phyloP scores from a whole-genome alignment of 2,888 invertebrate species.

The Drosophila limbata region DNA sequence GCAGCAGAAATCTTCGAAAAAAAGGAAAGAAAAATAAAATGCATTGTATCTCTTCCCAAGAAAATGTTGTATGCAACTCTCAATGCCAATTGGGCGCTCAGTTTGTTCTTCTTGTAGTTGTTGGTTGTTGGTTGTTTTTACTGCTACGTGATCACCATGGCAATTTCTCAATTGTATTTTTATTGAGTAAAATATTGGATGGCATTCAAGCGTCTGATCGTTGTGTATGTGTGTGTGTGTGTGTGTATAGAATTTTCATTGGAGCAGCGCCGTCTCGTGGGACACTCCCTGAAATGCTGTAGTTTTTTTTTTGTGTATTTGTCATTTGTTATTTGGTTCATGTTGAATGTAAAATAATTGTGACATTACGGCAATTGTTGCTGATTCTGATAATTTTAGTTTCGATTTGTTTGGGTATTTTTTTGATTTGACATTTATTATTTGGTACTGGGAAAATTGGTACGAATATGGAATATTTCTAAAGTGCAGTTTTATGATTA shows the following conservation, averaged over 20 bases:
- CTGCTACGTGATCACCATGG: constrained; percentile 78
- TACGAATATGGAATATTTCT: background rate
- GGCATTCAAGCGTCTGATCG: constrained; percentile 64
- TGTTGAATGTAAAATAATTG: constrained; percentile 69
- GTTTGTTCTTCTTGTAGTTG: constrained; percentile 23
- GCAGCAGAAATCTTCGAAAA: constrained; percentile 21
- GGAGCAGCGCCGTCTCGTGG: constrained; percentile 48
- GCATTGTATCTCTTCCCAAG: constrained; percentile 43
- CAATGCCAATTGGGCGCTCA: constrained; percentile 64
- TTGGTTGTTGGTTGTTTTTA: constrained; percentile 42
- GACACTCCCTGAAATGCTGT: constrained; percentile 60
- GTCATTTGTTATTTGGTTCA: constrained; percentile 66
- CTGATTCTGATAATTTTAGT: constrained; percentile 31
- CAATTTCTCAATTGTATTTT: constrained; percentile 79
- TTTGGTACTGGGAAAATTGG: background rate
- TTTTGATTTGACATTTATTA: constrained; percentile 10
- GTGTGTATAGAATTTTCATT: constrained; percentile 67
- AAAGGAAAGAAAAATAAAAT: background rate
- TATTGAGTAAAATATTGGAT: constrained; percentile 76
- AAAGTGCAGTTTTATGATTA: background rate
- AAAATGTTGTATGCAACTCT: constrained; percentile 54
- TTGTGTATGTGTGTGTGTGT: constrained; percentile 4
- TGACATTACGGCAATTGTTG: constrained; percentile 64
- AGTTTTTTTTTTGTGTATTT: constrained; percentile 23
- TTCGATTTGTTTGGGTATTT: constrained; percentile 43